These are phyloP conservation scores for Drosophila aff. DNA, from an alignment of 1,140 invertebrate species.

Conservation along the genomic window DNA sequence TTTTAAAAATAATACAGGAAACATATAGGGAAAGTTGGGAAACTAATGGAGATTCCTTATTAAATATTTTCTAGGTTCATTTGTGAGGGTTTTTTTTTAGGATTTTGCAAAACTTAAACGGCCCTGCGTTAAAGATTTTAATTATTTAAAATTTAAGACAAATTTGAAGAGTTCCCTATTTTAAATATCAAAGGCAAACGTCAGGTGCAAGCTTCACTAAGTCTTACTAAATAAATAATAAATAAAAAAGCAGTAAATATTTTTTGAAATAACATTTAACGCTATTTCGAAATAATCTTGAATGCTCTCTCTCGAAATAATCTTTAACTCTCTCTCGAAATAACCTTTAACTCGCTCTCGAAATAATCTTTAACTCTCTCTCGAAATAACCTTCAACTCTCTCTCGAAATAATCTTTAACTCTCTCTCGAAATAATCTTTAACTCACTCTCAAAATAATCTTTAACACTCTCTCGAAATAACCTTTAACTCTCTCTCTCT, in stretches of 20 bases:
- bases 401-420: too few species aligned
- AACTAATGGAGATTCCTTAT: neutral
- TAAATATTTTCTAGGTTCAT: neutral
- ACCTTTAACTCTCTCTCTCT: too few species aligned
- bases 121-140: neutral
- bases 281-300: too few species aligned
- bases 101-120: neutral
- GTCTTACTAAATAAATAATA: neutral
- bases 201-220: neutral
- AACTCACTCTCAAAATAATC: too few species aligned
- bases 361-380: too few species aligned
- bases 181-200: neutral
- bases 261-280: neutral
- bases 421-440: too few species aligned
- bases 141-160: neutral
- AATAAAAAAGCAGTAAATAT: neutral
- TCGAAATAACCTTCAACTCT: too few species aligned
- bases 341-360: too few species aligned
- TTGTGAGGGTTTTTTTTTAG: neutral
- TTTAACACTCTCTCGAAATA: too few species aligned
- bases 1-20: too few species aligned
- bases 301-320: too few species aligned
- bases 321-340: too few species aligned
- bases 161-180: neutral
- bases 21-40: neutral